Percentiles rank a stretch among this genome's conserved stretches.
phyloP scores from a whole-genome alignment of 1,140 invertebrate species.

The Drosophila gunungcola region DNA sequence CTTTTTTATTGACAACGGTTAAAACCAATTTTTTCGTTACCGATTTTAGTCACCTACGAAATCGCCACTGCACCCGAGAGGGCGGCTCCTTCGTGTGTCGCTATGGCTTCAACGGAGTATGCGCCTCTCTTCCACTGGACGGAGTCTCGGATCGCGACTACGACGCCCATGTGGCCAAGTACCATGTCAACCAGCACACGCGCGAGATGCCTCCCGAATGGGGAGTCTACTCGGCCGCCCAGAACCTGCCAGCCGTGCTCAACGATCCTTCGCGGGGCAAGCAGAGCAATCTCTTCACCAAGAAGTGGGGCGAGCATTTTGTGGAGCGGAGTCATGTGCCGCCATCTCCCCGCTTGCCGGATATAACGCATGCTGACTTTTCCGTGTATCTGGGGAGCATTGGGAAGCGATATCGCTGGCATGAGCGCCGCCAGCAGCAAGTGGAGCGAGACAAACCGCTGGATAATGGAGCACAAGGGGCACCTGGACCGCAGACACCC shows the following conservation, averaged over 20 bases:
- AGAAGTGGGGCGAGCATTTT: constrained; percentile 98
- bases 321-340: constrained; percentile 91
- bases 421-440: constrained; percentile 79
- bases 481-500: constrained; percentile 77
- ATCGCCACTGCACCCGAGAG: constrained; percentile 93
- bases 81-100: constrained; percentile 95
- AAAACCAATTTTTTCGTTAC: background rate
- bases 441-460: constrained; percentile 24
- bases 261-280: constrained; percentile 97
- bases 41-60: constrained; percentile 89
- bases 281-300: constrained; percentile 97
- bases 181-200: constrained; percentile 89
- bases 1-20: background rate
- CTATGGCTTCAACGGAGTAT: constrained; percentile 95
- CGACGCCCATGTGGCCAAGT: constrained; percentile 92
- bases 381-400: constrained; percentile 94
- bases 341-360: constrained; percentile 92
- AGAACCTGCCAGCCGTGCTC: constrained; percentile 97
- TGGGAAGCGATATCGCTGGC: constrained; percentile 87
- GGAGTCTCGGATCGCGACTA: constrained; percentile 95
- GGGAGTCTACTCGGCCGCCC: constrained; percentile 92
- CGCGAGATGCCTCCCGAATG: constrained; percentile 87
- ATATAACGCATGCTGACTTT: constrained; percentile 94
- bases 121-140: constrained; percentile 93
- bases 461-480: constrained; percentile 28